Conservation (phyloP, 2,888 invertebrate genomes). For the Elaeidobius kamerunicus region DNA sequence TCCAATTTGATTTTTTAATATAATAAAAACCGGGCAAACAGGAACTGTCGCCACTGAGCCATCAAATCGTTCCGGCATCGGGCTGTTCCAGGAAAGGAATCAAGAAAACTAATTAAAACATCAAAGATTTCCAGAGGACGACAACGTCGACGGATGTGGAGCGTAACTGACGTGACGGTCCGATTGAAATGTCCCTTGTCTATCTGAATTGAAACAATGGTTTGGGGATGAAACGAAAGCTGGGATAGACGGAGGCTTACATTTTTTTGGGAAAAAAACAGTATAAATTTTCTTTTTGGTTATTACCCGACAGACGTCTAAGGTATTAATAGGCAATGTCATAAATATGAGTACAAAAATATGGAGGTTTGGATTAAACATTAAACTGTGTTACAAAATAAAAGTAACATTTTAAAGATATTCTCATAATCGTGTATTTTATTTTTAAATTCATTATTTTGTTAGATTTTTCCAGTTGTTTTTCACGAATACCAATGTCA, state of each 20-base stretch:
- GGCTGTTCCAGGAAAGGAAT: constrained; percentile 29
- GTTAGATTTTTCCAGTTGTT: no score
- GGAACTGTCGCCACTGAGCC: constrained; percentile 24
- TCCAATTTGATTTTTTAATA: constrained; percentile 20
- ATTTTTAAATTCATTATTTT: no score
- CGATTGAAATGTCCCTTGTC: constrained; percentile 26
- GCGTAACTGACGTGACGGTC: constrained; percentile 31
- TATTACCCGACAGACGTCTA: no score
- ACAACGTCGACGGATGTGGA: constrained; percentile 36
- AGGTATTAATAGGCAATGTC: neutral
- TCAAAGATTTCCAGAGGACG: constrained; percentile 43
- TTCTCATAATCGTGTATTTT: no score
- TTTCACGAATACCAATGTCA: no score
- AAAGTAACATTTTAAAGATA: no score
- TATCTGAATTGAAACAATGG: constrained; percentile 23
- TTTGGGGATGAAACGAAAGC: constrained; percentile 3
- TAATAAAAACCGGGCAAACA: constrained; percentile 26
- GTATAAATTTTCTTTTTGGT: no score
- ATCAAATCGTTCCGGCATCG: constrained; percentile 25
- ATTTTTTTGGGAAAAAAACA: neutral
- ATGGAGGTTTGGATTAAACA: neutral
- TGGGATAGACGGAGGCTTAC: neutral
- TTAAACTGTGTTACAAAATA: no score
- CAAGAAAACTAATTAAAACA: constrained; percentile 46
- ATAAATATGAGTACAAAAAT: neutral